These are phyloP conservation scores for Cryptoprocta ferox DNA, from an alignment of 2,797 vertebrate species.

Conservation along the genomic window DNA sequence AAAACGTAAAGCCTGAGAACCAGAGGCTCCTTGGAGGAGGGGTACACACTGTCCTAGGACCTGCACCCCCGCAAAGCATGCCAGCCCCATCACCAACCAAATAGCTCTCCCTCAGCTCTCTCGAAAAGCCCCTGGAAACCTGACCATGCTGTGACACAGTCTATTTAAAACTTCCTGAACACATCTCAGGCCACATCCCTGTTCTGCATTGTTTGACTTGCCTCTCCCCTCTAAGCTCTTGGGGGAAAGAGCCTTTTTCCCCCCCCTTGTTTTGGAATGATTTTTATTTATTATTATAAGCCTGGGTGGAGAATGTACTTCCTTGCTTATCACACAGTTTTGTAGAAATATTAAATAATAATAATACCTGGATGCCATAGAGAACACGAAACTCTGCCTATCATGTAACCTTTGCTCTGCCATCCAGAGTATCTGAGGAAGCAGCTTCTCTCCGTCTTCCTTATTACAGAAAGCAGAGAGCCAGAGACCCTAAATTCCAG, in stretches of 20 bases:
- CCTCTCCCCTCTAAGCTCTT: slow-evolving; percentile 39
- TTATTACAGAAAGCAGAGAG: background rate
- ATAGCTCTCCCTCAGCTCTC: background rate
- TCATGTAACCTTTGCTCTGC: slow-evolving; percentile 55
- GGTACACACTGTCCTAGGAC: slow-evolving; percentile 30
- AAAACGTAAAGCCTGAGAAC: background rate
- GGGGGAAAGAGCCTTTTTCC: background rate
- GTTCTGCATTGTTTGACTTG: slow-evolving; percentile 36
- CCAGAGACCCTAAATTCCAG: background rate
- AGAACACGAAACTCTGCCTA: slow-evolving; percentile 16
- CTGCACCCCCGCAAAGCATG: background rate
- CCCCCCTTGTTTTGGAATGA: slow-evolving; percentile 67
- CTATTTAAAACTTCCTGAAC: slow-evolving; percentile 67
- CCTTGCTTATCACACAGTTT: slow-evolving; percentile 57
- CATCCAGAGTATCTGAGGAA: slow-evolving; percentile 29
- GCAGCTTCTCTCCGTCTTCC: slow-evolving; percentile 45
- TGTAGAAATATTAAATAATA: slow-evolving; percentile 62
- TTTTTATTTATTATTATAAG: slow-evolving; percentile 78
- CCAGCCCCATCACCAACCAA: background rate
- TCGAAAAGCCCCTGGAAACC: slow-evolving; percentile 74
- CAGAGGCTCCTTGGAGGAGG: background rate
- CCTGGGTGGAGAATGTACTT: slow-evolving; percentile 66
- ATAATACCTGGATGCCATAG: slow-evolving; percentile 66
- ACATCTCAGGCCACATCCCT: background rate
- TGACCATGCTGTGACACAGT: fast-evolving